Percentiles rank a stretch among this genome's conserved stretches.
Conservation (phyloP, 2,797 vertebrate species). For the Acropternis orthonyx region DNA sequence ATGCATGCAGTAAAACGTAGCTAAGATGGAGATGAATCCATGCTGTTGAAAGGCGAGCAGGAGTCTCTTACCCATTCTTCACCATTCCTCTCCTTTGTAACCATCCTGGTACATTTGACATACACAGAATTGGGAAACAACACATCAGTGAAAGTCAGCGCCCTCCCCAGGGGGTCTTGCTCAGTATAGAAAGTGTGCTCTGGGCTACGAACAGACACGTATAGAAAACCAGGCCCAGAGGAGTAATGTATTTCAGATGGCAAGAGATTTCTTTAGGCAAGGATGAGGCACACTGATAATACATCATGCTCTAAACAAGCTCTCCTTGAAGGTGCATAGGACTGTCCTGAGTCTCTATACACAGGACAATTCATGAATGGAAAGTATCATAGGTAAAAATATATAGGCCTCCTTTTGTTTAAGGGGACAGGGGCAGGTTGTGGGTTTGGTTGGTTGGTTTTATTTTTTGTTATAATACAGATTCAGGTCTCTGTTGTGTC, state of each 20-base stretch:
- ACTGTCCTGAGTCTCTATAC: background rate
- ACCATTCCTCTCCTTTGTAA: background rate
- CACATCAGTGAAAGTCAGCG: background rate
- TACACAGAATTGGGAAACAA: background rate
- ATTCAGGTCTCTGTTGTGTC: background rate
- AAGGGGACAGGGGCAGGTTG: accelerated
- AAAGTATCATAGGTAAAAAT: background rate
- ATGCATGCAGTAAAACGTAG: background rate
- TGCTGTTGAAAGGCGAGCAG: background rate
- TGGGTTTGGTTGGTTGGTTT: background rate
- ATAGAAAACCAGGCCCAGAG: background rate
- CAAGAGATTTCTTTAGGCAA: background rate
- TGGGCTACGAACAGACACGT: background rate
- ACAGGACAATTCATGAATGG: background rate
- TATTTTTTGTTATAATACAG: background rate
- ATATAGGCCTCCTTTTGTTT: background rate
- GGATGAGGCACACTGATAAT: background rate
- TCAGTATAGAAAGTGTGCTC: background rate
- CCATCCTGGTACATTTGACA: background rate
- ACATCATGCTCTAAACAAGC: background rate
- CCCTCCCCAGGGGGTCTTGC: background rate
- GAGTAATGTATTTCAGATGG: background rate
- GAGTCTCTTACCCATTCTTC: background rate
- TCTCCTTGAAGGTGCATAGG: background rate
- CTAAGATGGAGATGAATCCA: background rate